Evolutionary conservation across 2,113 vertebrate species (phyloP).

Genomic region (Guaruba guarouba): DNA sequence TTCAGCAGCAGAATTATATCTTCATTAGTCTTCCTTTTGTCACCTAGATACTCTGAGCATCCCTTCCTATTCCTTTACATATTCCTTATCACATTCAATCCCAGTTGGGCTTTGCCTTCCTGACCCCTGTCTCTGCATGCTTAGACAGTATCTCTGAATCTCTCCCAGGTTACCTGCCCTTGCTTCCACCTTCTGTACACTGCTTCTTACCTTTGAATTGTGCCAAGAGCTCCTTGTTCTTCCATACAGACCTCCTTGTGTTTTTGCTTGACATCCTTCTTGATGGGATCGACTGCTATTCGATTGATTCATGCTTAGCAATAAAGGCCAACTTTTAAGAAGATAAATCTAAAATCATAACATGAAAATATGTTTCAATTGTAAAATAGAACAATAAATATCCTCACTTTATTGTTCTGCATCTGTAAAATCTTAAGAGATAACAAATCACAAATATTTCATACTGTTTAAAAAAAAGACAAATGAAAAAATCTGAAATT

Average conservation of each 20-base stretch:
- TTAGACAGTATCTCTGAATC: background rate
- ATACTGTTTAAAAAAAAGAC: background rate
- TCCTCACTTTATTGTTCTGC: background rate
- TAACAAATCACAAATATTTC: background rate
- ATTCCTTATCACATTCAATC: background rate
- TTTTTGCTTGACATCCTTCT: background rate
- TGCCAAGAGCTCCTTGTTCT: background rate
- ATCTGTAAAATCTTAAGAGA: background rate
- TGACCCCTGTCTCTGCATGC: background rate
- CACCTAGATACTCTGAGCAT: background rate
- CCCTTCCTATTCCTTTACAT: background rate
- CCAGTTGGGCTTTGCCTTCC: background rate
- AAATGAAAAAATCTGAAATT: background rate
- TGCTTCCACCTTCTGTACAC: background rate
- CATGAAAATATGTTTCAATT: background rate
- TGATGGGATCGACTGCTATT: background rate
- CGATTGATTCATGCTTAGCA: background rate
- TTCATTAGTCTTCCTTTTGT: background rate
- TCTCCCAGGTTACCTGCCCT: background rate
- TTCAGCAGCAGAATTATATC: background rate
- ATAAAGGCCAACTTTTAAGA: background rate
- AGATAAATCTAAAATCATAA: background rate
- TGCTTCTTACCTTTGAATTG: background rate
- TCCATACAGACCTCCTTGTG: background rate
- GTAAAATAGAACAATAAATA: background rate